Evolutionary conservation across 1,140 invertebrate species (phyloP), one percentile per base, ranked within the genome.

Genomic region (Drosophila novamexicana): DNA sequence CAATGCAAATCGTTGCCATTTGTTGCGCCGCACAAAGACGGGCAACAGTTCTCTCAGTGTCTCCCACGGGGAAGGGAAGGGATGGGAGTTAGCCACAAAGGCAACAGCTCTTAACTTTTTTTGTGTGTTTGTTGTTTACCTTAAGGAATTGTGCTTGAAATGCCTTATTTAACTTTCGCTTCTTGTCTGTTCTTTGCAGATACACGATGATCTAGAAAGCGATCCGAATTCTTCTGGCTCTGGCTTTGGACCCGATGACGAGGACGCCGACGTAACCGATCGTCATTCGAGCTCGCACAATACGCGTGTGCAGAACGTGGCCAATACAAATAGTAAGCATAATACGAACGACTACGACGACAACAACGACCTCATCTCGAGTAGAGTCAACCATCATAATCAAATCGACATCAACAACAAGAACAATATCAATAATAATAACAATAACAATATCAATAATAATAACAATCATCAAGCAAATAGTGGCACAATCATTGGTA

Each of bases 211-310:
- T 92, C 79, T 92, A 92, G 91, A 92, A 65, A 94, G 95, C 91
- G 95, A 95, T 76, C 93, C 95, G 56, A 95, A 96, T 92, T 94
- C 95, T 58, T 95, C 95, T 79, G 95, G 95, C 72, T 95, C 95
- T 81, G 95, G 95, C 32, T 94, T 94, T 91, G 95, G 95, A 66
- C 95, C 95, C 49, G 95, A 95, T 88, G 95, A 95, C 92, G 95
- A 96, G 77, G 95, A 95, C 84, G 91, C 91, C 53, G 22, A 29
- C 22, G 74, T 81, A 63, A 81, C 90, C 50, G 83, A 89, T 50
- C 75, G 78, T 53, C 81, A 76, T 53, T 81, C 86, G 52, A 65
- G 70, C 10, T 85, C 81, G 82, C 83, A 88, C 62, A 88, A 89
- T 42, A 62, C 74, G 61, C 89, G 81, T 39, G 52, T 80, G 8